Percentiles rank a stretch among this genome's conserved stretches.
phyloP scores from a whole-genome alignment of 2,113 vertebrate species.

The cat (Felis catus) region DNA sequence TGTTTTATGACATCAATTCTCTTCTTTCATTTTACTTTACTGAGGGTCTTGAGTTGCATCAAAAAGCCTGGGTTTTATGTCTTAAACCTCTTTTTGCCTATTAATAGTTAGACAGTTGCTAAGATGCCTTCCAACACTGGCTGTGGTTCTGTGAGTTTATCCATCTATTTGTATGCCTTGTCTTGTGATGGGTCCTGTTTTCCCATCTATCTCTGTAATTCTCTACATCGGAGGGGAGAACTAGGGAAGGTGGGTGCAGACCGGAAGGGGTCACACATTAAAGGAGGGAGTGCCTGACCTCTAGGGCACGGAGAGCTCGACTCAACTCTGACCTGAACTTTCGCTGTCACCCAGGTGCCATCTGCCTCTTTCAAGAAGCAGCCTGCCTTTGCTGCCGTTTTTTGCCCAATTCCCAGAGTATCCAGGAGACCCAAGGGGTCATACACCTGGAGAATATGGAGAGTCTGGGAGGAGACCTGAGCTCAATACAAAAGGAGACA shows the following conservation, averaged over 20 bases:
- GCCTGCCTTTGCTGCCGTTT: neutral
- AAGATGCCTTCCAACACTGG: neutral
- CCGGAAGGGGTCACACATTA: neutral
- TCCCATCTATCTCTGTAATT: neutral
- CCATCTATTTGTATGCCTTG: neutral
- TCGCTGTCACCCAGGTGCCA: conserved; percentile 41
- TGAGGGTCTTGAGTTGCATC: neutral
- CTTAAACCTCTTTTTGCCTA: neutral
- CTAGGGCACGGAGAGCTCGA: neutral
- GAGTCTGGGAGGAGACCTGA: conserved; percentile 51
- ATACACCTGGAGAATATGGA: conserved; percentile 13
- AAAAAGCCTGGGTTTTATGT: neutral
- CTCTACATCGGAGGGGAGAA: neutral
- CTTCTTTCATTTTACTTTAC: neutral
- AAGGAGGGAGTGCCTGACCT: neutral
- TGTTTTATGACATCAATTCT: neutral
- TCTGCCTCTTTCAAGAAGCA: conserved; percentile 58
- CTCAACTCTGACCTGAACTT: neutral
- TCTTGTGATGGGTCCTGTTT: neutral
- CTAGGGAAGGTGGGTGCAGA: neutral
- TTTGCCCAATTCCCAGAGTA: neutral
- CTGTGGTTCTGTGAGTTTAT: neutral
- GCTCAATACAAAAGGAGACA: conserved; percentile 10
- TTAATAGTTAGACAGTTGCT: neutral
- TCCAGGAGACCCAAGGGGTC: neutral